Base-by-base conservation (phyloP, 2,113 vertebrate species). In the Actenoides hombroni region DNA sequence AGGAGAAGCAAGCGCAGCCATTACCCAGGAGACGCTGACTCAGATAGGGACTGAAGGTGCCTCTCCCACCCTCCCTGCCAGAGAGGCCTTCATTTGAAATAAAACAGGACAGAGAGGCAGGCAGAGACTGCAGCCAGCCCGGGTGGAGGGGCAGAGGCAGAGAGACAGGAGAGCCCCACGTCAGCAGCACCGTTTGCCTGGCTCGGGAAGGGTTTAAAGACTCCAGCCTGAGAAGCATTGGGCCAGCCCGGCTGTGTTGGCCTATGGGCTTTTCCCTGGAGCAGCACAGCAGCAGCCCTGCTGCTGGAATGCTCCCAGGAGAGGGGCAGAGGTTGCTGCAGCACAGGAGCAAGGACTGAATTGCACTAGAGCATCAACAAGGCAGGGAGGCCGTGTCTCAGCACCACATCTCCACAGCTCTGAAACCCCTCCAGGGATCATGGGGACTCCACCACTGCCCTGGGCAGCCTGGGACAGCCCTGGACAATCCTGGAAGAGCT, bases 231-330 rank as follows among this genome's bases (percentile, higher is more conserved):
- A 86, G 39, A 28, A 68, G 29, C 0, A 2, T 0, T 44, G 65
- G 33, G n/a, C 60, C 69, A 93, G 37, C 19, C 33, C 53, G 31
- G 37, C 16, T 63, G 10, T 16, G 37, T 23, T 13, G 7, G 2
- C 13, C 84, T 53, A 10, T 0, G 0, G 53, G 46, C 26, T 51
- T 42, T 49, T 39, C 39, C 51, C 39, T 2, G 2, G 39, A 59
- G 39, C 39, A 39, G 31, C 42, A 39, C 49, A 75, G 18, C 49
- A 84, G 61, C 59, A 61, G 44, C 53, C 23, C 59, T 11, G 64
- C 24, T 85, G 35, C 68, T 49, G 23, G 3, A 65, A n/a, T 13
- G 9, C 64, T 35, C 35, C 65, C 31, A 28, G 21, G 28, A 75
- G 46, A 57, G 28, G 17, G 7, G 44, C 28, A 20, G 18, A 85